phyloP scores from a whole-genome alignment of 2,888 invertebrate species.

The Lingula anatina region DNA sequence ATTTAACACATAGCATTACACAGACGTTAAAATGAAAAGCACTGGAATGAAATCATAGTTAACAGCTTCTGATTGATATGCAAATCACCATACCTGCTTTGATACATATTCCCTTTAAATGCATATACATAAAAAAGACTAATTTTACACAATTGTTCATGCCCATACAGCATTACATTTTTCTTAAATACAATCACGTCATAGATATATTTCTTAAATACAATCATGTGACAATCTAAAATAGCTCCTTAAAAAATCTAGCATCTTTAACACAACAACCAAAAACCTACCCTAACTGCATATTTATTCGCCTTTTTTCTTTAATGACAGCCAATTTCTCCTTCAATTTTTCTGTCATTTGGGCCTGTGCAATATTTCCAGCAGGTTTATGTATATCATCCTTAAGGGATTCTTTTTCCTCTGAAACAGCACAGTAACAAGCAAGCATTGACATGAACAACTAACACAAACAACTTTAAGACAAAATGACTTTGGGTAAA shows the following conservation, averaged over 20 bases:
- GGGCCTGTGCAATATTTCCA: conserved; percentile 59
- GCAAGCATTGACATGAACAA: too few relatives aligned
- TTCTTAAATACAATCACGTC: too few relatives aligned
- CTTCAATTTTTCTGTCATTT: conserved; percentile 73
- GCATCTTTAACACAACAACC: too few relatives aligned
- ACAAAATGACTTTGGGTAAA: conserved; percentile 58
- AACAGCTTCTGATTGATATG: not conserved
- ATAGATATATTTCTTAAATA: too few relatives aligned
- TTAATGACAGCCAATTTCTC: conserved; percentile 72
- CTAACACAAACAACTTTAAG: too few relatives aligned
- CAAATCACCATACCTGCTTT: not conserved
- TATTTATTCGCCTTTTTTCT: conserved; percentile 73
- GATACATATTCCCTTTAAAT: too few relatives aligned
- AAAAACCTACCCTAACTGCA: conserved; percentile 58
- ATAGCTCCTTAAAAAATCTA: too few relatives aligned
- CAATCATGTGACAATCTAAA: too few relatives aligned
- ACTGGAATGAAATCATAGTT: not conserved
- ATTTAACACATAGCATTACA: not conserved
- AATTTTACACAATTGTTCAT: too few relatives aligned
- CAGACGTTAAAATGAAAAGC: not conserved
- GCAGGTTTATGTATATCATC: conserved; percentile 55
- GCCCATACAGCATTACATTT: too few relatives aligned
- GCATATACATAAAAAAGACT: too few relatives aligned
- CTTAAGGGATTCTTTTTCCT: conserved; percentile 50
- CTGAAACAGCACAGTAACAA: conserved; percentile 82